These are phyloP conservation scores for Cabera pusaria DNA, from an alignment of 2,888 invertebrate genomes.

Conservation along the genomic window DNA sequence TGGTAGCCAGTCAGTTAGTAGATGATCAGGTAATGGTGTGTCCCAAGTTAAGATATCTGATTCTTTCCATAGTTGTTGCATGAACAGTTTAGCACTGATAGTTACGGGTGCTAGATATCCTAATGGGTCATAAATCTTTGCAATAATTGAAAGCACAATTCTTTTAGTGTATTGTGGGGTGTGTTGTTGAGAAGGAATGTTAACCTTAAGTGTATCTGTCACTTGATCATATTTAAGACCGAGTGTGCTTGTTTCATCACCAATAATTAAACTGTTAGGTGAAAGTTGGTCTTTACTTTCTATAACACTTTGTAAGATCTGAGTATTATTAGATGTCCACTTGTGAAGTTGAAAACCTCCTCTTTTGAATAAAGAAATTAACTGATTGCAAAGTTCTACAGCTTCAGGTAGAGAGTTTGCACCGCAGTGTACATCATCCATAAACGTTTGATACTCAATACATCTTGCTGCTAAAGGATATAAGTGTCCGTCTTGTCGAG, in stretches of 20 bases:
- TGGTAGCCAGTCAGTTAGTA: too few relatives aligned
- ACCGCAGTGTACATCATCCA: slow-evolving; percentile 5
- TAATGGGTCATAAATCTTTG: slow-evolving; percentile 1
- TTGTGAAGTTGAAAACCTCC: slow-evolving; percentile 11
- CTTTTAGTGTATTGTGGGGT: slow-evolving; percentile 1
- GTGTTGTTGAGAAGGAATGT: background rate
- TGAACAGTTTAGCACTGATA: background rate
- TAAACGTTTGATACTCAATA: slow-evolving; percentile 1
- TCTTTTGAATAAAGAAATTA: too few relatives aligned
- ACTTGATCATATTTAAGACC: slow-evolving; percentile 3
- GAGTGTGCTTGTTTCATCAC: slow-evolving; percentile 7
- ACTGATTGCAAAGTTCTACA: too few relatives aligned
- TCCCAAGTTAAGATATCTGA: slow-evolving; percentile 1
- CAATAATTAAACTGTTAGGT: slow-evolving; percentile 4
- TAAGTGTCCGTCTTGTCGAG: too few relatives aligned
- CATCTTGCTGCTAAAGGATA: background rate
- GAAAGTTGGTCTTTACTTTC: background rate
- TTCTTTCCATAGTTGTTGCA: slow-evolving; percentile 7
- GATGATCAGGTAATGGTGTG: slow-evolving; percentile 1
- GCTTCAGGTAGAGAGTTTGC: too few relatives aligned
- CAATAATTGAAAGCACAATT: slow-evolving; percentile 1
- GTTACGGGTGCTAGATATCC: background rate
- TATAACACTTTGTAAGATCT: slow-evolving; percentile 2
- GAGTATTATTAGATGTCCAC: slow-evolving; percentile 3
- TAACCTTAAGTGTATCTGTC: background rate